These are phyloP conservation scores for Chouioia cunea DNA, from an alignment of 2,888 invertebrate genomes.

Conservation along the genomic window DNA sequence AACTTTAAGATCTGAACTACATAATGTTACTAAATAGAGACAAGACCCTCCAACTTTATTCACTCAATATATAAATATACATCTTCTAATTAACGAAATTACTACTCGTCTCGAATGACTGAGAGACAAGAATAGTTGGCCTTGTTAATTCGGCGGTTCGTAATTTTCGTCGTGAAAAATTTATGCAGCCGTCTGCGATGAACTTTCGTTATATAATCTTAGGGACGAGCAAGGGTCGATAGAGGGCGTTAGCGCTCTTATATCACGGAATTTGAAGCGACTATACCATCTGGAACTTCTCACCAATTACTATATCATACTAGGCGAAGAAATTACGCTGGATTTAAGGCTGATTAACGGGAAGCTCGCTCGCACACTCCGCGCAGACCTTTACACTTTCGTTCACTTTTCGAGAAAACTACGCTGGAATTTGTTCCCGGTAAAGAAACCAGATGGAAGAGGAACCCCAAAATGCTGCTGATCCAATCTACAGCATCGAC, in stretches of 20 bases:
- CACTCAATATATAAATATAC: conserved; percentile 1
- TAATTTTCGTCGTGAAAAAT: conserved; percentile 18
- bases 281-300: conserved; percentile 44
- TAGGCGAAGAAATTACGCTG: conserved; percentile 42
- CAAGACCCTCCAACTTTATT: conserved; percentile 24
- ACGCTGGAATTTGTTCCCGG: not conserved
- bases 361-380: conserved; percentile 1
- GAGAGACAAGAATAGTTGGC: conserved; percentile 3
- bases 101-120: conserved; percentile 4
- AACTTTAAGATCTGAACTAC: conserved; percentile 10
- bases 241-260: not conserved
- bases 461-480: too few species aligned
- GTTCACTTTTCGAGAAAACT: not conserved
- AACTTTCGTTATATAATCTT: conserved; percentile 43
- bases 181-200: conserved; percentile 17
- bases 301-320: conserved; percentile 45
- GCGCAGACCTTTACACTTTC: conserved; percentile 24
- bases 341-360: conserved; percentile 45
- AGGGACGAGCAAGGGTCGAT: not conserved
- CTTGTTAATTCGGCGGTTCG: conserved; percentile 1
- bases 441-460: too few species aligned
- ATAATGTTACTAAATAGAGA: not conserved
- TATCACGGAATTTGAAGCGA: conserved; percentile 39
- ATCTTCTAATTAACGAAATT: conserved; percentile 29
- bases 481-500: too few species aligned